Evolutionary conservation across 2,113 vertebrate species (phyloP).

Genomic region (Terrapene triunguis): DNA sequence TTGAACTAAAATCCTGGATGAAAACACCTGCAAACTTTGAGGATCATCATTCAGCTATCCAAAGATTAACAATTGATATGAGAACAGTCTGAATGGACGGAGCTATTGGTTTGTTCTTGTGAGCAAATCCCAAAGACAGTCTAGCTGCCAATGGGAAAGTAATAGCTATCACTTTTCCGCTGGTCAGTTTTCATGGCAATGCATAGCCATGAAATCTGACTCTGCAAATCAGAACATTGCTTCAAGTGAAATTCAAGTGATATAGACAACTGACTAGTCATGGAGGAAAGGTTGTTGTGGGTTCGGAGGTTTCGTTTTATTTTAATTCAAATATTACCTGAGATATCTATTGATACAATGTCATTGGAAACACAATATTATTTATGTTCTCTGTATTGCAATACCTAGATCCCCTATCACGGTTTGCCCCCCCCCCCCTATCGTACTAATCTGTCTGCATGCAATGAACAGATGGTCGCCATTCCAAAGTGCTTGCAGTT

Average conservation of each 20-base stretch:
- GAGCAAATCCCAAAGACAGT: background rate
- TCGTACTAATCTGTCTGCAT: too few relatives aligned
- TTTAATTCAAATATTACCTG: background rate
- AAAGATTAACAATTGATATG: background rate
- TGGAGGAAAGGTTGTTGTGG: background rate
- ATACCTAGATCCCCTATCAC: background rate
- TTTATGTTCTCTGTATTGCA: background rate
- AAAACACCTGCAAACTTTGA: background rate
- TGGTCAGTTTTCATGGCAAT: too few relatives aligned
- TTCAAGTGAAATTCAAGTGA: background rate
- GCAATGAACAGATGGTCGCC: background rate
- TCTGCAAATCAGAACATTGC: background rate
- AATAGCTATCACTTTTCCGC: too few relatives aligned
- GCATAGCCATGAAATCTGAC: too few relatives aligned
- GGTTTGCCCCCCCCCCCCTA: background rate
- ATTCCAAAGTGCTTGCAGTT: background rate
- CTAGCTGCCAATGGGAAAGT: background rate
- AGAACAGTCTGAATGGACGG: background rate
- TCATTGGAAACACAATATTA: too few relatives aligned
- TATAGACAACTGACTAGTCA: background rate
- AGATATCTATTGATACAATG: background rate
- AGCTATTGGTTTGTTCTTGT: background rate
- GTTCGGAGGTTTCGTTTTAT: background rate
- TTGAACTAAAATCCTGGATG: background rate
- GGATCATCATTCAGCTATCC: background rate